Evolutionary conservation across 2,888 invertebrate species (phyloP).

Genomic region (Eristalinus aeneus): DNA sequence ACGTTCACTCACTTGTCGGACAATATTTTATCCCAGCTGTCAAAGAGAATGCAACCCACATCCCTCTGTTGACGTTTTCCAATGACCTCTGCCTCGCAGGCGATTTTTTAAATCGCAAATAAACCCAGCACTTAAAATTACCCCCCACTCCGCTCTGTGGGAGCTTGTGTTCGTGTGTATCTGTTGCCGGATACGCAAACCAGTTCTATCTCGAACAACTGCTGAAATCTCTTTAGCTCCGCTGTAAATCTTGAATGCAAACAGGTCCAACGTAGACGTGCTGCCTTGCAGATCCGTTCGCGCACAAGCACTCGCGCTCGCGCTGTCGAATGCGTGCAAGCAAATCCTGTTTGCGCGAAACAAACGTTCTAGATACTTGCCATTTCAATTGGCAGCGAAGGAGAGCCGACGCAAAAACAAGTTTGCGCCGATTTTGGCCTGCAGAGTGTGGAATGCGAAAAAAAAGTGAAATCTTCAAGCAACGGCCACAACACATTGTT

Average conservation of each 20-base stretch:
- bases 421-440: not conserved
- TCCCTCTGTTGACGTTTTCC: slow-evolving; percentile 34
- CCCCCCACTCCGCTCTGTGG: slow-evolving; percentile 26
- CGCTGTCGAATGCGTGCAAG: not conserved
- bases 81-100: slow-evolving; percentile 26
- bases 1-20: not conserved
- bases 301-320: not conserved
- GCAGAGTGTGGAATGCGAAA: slow-evolving; percentile 40
- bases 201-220: slow-evolving; percentile 32
- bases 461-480: slow-evolving; percentile 9
- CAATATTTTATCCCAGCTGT: not conserved
- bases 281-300: not conserved
- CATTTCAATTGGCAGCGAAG: not conserved
- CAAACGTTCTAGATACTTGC: slow-evolving; percentile 38
- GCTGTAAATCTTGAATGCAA: slow-evolving; percentile 19
- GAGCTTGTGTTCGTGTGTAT: not conserved
- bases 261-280: slow-evolving; percentile 43
- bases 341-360: slow-evolving; percentile 50
- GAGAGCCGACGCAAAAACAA: not conserved
- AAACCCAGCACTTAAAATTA: slow-evolving; percentile 8
- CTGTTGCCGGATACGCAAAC: slow-evolving; percentile 61
- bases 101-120: slow-evolving; percentile 30
- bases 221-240: slow-evolving; percentile 33
- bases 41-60: not conserved
- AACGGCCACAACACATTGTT: slow-evolving; percentile 26